A percentile compares a stretch with the other conserved stretches of the same genome.
Conservation (phyloP, 2,113 vertebrate species). For the Notothenia coriiceps region DNA sequence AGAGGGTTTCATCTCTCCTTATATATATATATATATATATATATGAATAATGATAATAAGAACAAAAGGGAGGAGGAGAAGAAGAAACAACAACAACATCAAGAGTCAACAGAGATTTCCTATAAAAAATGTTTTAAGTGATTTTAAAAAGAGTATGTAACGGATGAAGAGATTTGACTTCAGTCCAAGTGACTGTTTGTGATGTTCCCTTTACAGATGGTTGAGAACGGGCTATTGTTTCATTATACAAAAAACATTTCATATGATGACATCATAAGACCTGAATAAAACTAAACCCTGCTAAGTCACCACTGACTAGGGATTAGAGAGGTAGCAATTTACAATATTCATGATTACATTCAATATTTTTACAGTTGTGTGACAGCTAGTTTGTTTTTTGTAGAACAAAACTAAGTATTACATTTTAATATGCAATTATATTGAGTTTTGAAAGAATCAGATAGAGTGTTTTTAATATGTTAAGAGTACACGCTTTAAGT, state of each 20-base stretch:
- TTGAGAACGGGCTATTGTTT: constrained; percentile 4
- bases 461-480: neutral
- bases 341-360: constrained; percentile 28
- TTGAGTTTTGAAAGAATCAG: neutral
- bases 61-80: too few relatives aligned
- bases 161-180: neutral
- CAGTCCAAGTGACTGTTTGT: neutral
- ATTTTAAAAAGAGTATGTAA: too few relatives aligned
- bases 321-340: constrained; percentile 10
- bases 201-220: neutral
- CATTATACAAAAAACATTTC: constrained; percentile 15
- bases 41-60: neutral
- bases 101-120: too few relatives aligned
- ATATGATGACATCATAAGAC: constrained; percentile 24
- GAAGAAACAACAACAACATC: too few relatives aligned
- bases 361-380: neutral
- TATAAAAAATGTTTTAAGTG: too few relatives aligned
- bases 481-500: neutral
- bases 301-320: constrained; percentile 12
- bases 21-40: too few relatives aligned
- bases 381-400: constrained; percentile 1
- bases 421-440: neutral
- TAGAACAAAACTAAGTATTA: neutral
- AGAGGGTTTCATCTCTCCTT: too few relatives aligned
- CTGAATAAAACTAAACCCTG: constrained; percentile 14